Evolutionary conservation across 2,113 vertebrate species (phyloP).

Genomic region (Alethe diademata): DNA sequence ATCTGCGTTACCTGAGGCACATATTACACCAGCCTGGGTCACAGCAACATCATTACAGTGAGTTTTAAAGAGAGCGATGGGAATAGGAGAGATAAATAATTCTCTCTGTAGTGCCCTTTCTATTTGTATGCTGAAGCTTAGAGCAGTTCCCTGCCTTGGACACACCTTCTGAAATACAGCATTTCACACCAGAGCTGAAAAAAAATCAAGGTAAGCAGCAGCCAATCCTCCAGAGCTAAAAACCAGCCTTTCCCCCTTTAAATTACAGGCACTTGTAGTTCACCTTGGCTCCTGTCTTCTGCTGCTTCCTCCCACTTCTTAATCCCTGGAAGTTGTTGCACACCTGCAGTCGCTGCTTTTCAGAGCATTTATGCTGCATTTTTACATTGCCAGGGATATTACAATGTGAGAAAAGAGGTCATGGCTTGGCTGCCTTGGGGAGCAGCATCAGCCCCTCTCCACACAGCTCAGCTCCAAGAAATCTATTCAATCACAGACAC

Average conservation of each 20-base stretch:
- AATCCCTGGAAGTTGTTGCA: slow-evolving; percentile 31
- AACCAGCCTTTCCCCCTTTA: not conserved
- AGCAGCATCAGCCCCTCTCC: not conserved
- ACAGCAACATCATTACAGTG: slow-evolving; percentile 19
- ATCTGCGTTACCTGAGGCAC: slow-evolving; percentile 47
- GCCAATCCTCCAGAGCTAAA: not conserved
- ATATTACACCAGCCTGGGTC: slow-evolving; percentile 9
- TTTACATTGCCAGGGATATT: not conserved
- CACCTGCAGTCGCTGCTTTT: slow-evolving; percentile 31
- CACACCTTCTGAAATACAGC: slow-evolving; percentile 10
- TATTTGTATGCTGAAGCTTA: slow-evolving; percentile 23
- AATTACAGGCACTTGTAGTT: slow-evolving; percentile 1
- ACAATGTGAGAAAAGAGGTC: not conserved
- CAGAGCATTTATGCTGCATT: not conserved
- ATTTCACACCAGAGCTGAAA: slow-evolving; percentile 1
- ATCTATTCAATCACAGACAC: not conserved
- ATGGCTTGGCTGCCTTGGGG: not conserved
- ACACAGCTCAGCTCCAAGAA: not conserved
- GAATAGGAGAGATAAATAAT: slow-evolving; percentile 42
- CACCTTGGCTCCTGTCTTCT: slow-evolving; percentile 26
- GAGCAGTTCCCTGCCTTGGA: slow-evolving; percentile 29
- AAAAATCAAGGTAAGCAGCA: slow-evolving; percentile 14
- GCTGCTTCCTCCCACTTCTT: not conserved
- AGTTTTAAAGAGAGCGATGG: slow-evolving; percentile 38
- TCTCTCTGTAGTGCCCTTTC: slow-evolving; percentile 9